phyloP scores from a whole-genome alignment of 2,888 invertebrate species.

The Cecidostiba fungosa region DNA sequence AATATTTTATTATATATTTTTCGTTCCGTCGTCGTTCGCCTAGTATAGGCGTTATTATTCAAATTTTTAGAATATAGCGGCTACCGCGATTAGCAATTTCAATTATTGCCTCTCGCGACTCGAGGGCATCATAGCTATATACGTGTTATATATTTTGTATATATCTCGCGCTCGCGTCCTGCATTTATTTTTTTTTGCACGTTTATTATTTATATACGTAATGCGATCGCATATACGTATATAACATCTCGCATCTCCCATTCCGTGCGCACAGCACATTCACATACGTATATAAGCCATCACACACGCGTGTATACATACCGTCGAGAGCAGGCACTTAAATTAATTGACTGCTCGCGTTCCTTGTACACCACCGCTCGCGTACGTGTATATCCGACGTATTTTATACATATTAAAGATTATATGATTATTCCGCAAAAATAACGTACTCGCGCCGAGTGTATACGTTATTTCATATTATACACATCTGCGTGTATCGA shows the following conservation, averaged over 20 bases:
- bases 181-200: constrained; percentile 27
- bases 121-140: neutral
- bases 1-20: neutral
- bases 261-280: too few species aligned
- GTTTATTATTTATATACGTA: constrained; percentile 54
- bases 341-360: constrained; percentile 56
- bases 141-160: neutral
- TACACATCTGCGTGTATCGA: constrained; percentile 40
- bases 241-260: too few species aligned
- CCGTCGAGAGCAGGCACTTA: constrained; percentile 32
- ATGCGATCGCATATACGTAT: constrained; percentile 19
- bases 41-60: neutral
- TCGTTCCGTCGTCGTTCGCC: neutral
- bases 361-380: neutral
- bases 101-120: neutral
- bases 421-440: neutral
- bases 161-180: neutral
- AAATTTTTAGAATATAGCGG: neutral
- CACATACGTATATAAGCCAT: neutral
- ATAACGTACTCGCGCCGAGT: neutral
- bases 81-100: constrained; percentile 6
- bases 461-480: neutral
- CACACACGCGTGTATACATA: neutral
- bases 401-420: neutral
- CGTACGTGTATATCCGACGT: neutral